These are phyloP conservation scores for Dendroctonus ponderosae DNA, from an alignment of 1,140 invertebrate genomes.

Conservation along the genomic window DNA sequence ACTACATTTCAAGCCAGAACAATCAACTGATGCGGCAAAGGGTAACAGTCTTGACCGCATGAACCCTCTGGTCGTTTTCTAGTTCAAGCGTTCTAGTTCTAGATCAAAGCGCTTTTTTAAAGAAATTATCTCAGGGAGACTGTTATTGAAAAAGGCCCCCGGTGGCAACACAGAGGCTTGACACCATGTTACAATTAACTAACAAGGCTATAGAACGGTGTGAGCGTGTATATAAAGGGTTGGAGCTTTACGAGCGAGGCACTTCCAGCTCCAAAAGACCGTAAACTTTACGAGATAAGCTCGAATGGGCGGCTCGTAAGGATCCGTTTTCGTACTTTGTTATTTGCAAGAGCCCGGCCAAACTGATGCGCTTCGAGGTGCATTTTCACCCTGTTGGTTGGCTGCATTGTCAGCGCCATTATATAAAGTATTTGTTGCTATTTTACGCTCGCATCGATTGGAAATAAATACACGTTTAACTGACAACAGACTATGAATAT, in stretches of 20 bases:
- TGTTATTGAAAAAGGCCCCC: conserved; percentile 1
- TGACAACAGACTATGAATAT: no score
- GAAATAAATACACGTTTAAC: no score
- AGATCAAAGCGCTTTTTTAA: no score
- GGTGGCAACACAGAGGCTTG: not conserved
- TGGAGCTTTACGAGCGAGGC: conserved; percentile 22
- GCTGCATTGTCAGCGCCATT: conserved; percentile 5
- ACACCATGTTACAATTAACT: conserved; percentile 21
- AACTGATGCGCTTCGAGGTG: conserved; percentile 16
- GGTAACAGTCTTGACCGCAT: no score
- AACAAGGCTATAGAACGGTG: conserved; percentile 18
- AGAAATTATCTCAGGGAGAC: no score
- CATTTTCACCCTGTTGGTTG: conserved; percentile 2
- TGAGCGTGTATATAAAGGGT: conserved; percentile 24
- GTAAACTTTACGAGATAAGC: conserved; percentile 26
- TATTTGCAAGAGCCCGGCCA: conserved; percentile 20
- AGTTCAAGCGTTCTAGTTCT: no score
- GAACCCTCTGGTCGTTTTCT: no score
- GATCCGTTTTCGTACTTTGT: conserved; percentile 25
- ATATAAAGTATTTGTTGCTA: no score
- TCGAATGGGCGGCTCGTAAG: conserved; percentile 20
- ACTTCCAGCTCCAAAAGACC: conserved; percentile 21
- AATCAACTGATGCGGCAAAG: no score
- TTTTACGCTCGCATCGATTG: no score
- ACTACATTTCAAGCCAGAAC: no score